Evolutionary conservation across 2,113 vertebrate genomes (phyloP), one percentile per base, ranked within the genome.

Genomic region (Vanacampus margaritifer): DNA sequence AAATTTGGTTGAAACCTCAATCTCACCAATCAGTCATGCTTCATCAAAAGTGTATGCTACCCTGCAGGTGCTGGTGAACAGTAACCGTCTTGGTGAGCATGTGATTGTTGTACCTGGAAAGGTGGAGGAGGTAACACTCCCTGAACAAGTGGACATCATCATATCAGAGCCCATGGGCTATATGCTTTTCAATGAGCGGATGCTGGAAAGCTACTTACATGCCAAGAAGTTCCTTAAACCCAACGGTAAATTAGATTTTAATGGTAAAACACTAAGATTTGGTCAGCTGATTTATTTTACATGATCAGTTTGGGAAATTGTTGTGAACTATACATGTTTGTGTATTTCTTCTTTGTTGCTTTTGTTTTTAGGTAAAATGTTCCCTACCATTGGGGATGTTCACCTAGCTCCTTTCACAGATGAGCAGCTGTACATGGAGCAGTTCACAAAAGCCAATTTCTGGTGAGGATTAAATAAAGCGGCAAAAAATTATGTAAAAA

Each of bases 371-470:
- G 96, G 96, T 83, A 98, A 98, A 86, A 95, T 98, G 95, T 98
- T 98, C 82, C 96, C 96, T 12, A 98, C 96, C 1, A 94, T 98
- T 4, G 96, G 96, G 2, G 96, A 98, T 9, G 96, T 98, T 68
- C 96, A 98, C 79, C 89, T 98, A 26, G 95, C 96, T 0, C 96
- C 96, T 17, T 98, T 98, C 88, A 98, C 96, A 60, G 96, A 98
- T 2, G 95, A 98, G 75, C 96, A 98, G 90, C 94, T 98, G 68
- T 98, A 98, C 91, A 98, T 98, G 96, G 96, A 98, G 86, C 96
- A 98, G 87, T 98, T 98, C 88, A 98, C 96, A 67, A 98, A 98
- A 89, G 96, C 96, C 85, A 98, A 98, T 83, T 98, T 98, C 90
- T 98, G 96, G 96, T 98, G 84, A 93, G 92, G 19, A 69, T 17